These are phyloP conservation scores for Sialia sialis DNA, from an alignment of 2,113 vertebrate species.

Conservation along the genomic window DNA sequence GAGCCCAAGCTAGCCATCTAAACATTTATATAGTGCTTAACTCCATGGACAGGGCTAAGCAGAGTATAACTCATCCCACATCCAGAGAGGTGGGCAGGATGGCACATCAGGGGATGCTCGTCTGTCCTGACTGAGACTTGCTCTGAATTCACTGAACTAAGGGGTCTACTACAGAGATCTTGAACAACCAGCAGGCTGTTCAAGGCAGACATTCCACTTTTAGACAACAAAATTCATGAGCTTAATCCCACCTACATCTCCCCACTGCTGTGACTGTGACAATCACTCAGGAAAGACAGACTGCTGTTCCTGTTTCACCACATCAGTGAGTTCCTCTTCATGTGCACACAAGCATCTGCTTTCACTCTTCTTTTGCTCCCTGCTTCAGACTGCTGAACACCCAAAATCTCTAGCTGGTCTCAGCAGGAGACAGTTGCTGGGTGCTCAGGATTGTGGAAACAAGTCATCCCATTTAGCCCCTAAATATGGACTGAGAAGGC, in stretches of 20 bases:
- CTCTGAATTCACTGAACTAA: background rate
- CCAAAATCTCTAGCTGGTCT: background rate
- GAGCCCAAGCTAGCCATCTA: background rate
- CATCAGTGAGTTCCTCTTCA: background rate
- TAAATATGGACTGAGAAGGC: conserved; percentile 36
- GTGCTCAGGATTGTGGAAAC: background rate
- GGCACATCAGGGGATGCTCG: background rate
- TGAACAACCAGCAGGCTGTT: background rate
- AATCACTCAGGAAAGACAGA: background rate
- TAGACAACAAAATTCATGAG: background rate
- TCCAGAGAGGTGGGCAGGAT: background rate
- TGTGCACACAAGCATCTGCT: background rate
- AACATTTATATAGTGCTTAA: background rate
- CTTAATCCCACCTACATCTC: background rate
- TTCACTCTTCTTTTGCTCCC: background rate
- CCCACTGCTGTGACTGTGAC: background rate
- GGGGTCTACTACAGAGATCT: background rate
- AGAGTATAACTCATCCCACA: background rate
- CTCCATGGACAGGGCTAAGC: background rate
- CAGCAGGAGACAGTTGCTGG: background rate
- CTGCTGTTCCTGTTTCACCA: background rate
- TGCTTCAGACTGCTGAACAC: background rate
- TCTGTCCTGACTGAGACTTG: background rate
- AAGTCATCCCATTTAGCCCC: conserved; percentile 7
- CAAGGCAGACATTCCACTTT: background rate